phyloP scores from a whole-genome alignment of 1,140 invertebrate genomes.

The Drosophila pallidifrons region DNA sequence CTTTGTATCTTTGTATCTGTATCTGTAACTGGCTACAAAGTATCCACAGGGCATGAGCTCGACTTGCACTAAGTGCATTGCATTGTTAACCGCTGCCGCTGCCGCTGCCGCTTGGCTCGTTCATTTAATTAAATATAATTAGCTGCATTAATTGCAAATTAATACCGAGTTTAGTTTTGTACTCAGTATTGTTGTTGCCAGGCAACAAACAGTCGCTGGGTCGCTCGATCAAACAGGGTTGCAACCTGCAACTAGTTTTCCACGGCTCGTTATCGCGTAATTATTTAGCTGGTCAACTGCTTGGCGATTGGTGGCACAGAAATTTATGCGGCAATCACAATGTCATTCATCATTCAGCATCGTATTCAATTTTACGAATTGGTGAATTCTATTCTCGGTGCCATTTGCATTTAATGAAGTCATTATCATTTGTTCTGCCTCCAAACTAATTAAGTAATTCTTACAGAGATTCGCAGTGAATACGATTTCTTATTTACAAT shows the following conservation, averaged over 20 bases:
- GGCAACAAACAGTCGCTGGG: conserved; percentile 18
- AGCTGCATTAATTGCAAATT: conserved; percentile 83
- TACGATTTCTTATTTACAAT: neutral
- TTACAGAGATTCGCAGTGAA: neutral
- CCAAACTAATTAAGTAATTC: conserved; percentile 17
- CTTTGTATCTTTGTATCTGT: conserved; percentile 27
- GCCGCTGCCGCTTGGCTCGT: conserved; percentile 51
- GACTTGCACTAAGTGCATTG: conserved; percentile 55
- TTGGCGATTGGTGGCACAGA: conserved; percentile 44
- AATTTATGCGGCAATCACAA: conserved; percentile 49
- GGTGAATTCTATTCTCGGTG: neutral
- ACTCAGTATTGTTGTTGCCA: conserved; percentile 53
- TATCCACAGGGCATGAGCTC: conserved; percentile 48
- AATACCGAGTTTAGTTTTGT: conserved; percentile 76
- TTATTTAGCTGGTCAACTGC: conserved; percentile 55
- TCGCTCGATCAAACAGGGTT: neutral
- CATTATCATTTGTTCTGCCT: conserved; percentile 27
- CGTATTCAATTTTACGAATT: conserved; percentile 16
- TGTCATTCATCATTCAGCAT: conserved; percentile 33
- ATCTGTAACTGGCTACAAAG: conserved; percentile 34
- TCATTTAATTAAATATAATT: conserved; percentile 84
- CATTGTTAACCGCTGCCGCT: conserved; percentile 33
- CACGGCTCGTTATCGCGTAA: conserved; percentile 70
- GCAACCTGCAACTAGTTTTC: conserved; percentile 58
- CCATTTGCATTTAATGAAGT: conserved; percentile 55